Percentiles rank a stretch among this genome's conserved stretches.
phyloP scores from a whole-genome alignment of 2,888 invertebrate species.

The Rhagonycha lutea region DNA sequence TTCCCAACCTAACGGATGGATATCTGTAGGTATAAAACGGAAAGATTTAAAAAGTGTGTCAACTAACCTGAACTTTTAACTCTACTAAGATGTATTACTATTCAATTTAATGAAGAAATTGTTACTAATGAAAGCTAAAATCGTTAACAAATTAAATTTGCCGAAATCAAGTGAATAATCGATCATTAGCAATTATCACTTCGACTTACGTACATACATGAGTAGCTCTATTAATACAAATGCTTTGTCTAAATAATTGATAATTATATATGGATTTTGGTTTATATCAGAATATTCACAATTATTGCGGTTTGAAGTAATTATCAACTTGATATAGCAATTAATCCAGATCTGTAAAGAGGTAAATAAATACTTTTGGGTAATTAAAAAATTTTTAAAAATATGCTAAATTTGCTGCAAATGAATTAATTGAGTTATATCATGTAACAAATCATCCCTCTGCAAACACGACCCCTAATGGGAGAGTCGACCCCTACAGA shows the following conservation, averaged over 20 bases:
- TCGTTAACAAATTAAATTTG: neutral
- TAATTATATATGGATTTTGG: neutral
- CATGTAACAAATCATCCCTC: too few relatives aligned
- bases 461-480: too few relatives aligned
- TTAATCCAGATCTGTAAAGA: neutral
- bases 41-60: too few relatives aligned
- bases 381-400: too few relatives aligned
- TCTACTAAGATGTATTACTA: neutral
- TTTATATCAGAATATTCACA: neutral
- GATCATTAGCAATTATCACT: neutral
- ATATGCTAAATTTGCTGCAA: too few relatives aligned
- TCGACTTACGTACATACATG: neutral
- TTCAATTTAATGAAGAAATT: neutral
- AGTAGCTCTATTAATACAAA: neutral
- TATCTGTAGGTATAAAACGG: too few relatives aligned
- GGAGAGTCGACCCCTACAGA: too few relatives aligned
- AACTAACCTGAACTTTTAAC: neutral
- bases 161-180: neutral
- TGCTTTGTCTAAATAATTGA: neutral
- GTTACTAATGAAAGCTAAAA: neutral
- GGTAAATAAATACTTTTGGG: neutral
- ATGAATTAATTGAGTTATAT: too few relatives aligned
- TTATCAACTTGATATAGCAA: too few relatives aligned
- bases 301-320: neutral
- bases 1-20: too few relatives aligned